A percentile compares a stretch with the other conserved stretches of the same genome.
phyloP scores from a whole-genome alignment of 2,888 invertebrate species.

The Sericinus montela region DNA sequence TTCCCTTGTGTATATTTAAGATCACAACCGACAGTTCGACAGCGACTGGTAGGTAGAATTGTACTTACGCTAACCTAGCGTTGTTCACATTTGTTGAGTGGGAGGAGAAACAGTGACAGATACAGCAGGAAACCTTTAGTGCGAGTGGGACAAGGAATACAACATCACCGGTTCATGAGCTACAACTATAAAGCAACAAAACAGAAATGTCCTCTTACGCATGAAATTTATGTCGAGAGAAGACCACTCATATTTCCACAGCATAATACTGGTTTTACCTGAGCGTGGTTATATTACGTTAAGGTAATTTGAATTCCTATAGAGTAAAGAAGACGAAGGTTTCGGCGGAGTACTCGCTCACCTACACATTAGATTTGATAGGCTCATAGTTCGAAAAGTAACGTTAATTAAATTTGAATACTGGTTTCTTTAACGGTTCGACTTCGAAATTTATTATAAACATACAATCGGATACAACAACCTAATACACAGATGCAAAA shows the following conservation, averaged over 20 bases:
- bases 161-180: slow-evolving; percentile 43
- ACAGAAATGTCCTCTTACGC: slow-evolving; percentile 48
- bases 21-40: slow-evolving; percentile 63
- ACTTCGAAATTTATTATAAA: background rate
- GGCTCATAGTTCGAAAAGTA: slow-evolving; percentile 45
- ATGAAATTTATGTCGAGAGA: slow-evolving; percentile 42
- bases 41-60: slow-evolving; percentile 61
- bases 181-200: slow-evolving; percentile 62
- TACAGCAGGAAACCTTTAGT: slow-evolving; percentile 37
- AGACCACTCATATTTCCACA: slow-evolving; percentile 43
- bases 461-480: background rate
- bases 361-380: slow-evolving; percentile 34
- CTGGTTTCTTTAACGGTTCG: slow-evolving; percentile 27
- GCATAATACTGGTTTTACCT: slow-evolving; percentile 72
- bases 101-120: slow-evolving; percentile 59
- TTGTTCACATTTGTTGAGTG: slow-evolving; percentile 53
- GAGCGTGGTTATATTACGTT: slow-evolving; percentile 62
- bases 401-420: slow-evolving; percentile 59
- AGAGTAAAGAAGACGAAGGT: slow-evolving; percentile 71
- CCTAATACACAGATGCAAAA: background rate
- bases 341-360: slow-evolving; percentile 48
- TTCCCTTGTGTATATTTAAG: slow-evolving; percentile 36
- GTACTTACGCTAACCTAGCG: slow-evolving; percentile 44
- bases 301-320: slow-evolving; percentile 73
- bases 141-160: slow-evolving; percentile 46